A percentile compares a stretch with the other conserved stretches of the same genome.
Evolutionary conservation across 2,113 vertebrate genomes (phyloP).

Genomic region (Ciconia stormi): DNA sequence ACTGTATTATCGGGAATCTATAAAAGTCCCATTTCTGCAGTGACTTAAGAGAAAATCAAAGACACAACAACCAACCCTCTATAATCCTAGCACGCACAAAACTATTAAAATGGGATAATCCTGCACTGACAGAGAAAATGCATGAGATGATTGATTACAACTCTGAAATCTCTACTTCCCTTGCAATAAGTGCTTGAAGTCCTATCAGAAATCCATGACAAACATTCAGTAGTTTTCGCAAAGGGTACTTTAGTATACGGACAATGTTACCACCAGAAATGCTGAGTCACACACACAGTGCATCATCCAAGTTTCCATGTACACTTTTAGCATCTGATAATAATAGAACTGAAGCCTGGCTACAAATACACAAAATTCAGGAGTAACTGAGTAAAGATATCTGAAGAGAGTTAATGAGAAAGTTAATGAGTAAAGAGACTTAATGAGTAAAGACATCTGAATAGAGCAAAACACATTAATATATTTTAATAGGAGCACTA

Average conservation of each 20-base stretch:
- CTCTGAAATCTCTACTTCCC: not conserved
- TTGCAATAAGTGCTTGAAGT: not conserved
- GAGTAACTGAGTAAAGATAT: not conserved
- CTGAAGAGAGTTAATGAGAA: not conserved
- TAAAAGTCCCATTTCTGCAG: not conserved
- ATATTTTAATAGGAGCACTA: not conserved
- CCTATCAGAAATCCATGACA: not conserved
- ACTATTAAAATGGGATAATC: not conserved
- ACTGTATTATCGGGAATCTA: not conserved
- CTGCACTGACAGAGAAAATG: not conserved
- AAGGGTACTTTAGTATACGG: not conserved
- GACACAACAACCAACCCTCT: not conserved
- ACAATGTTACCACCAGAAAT: not conserved
- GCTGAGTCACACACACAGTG: not conserved
- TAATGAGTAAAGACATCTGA: not conserved
- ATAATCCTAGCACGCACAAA: not conserved
- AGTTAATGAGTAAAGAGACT: not conserved
- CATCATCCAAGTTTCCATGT: not conserved
- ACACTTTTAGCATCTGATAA: not conserved
- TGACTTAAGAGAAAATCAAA: not conserved
- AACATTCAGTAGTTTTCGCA: not conserved
- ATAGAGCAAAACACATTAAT: not conserved
- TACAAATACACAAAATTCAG: not conserved
- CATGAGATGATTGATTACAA: not conserved
- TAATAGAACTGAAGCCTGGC: not conserved